Evolutionary conservation across 2,797 vertebrate genomes (phyloP).

Genomic region (Neomorphus geoffroyi): DNA sequence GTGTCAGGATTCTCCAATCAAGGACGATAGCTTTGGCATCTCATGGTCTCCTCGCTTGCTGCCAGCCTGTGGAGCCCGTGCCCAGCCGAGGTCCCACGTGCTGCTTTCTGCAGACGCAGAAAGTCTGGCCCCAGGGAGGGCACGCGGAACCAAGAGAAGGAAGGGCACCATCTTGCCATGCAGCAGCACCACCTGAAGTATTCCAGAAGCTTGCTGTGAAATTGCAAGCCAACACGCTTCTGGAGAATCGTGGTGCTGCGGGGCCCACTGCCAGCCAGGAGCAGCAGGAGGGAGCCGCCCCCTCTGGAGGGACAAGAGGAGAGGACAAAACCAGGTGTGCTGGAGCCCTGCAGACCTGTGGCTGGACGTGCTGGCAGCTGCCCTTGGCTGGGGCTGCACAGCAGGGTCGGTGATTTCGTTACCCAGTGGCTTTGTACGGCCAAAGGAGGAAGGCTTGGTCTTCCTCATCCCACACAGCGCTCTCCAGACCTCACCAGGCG

Average conservation of each 20-base stretch:
- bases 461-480: neutral
- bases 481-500: neutral
- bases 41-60: fast-evolving
- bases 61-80: fast-evolving
- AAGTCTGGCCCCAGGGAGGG: neutral
- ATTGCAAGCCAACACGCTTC: fast-evolving
- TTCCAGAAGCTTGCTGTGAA: neutral
- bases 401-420: too few relatives aligned
- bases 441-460: neutral
- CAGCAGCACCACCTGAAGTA: fast-evolving
- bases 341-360: fast-evolving
- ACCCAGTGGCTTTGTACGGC: neutral
- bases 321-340: too few relatives aligned
- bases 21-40: neutral
- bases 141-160: neutral
- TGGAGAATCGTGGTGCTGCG: fast-evolving
- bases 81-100: fast-evolving
- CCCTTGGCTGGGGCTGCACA: neutral
- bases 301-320: neutral
- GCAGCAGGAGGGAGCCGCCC: neutral
- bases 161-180: neutral
- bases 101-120: neutral
- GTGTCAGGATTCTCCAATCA: constrained; percentile 30
- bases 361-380: fast-evolving
- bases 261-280: neutral